Evolutionary conservation across 2,888 invertebrate genomes (phyloP).

Genomic region (Nomada lathburiana): DNA sequence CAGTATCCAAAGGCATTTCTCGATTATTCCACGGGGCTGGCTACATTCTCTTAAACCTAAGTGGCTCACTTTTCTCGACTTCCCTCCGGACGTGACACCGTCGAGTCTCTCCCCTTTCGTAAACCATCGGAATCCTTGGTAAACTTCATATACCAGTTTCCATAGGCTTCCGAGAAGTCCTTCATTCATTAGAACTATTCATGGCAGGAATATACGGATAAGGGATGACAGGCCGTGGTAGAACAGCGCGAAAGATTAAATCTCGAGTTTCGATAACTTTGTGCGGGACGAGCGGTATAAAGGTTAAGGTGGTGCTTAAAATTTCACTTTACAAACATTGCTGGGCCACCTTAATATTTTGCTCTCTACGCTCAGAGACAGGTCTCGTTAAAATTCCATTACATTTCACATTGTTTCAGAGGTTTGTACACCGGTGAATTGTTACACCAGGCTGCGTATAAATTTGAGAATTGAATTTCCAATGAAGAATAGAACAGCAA

Average conservation of each 20-base stretch:
- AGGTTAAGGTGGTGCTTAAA: background rate
- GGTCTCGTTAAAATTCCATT: background rate
- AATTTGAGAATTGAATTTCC: too few species aligned
- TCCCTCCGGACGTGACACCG: constrained; percentile 54
- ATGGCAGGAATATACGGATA: constrained; percentile 3
- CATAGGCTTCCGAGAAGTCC: constrained; percentile 37
- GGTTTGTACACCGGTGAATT: too few species aligned
- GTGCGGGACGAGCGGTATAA: background rate
- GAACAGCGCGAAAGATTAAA: constrained; percentile 22
- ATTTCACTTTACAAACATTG: background rate
- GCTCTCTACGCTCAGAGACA: background rate
- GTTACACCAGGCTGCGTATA: too few species aligned
- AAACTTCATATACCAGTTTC: constrained; percentile 55
- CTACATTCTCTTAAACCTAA: constrained; percentile 68
- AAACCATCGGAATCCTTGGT: constrained; percentile 60
- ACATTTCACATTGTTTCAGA: background rate
- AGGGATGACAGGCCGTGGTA: background rate
- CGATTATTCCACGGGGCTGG: constrained; percentile 61
- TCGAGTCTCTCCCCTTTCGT: constrained; percentile 41
- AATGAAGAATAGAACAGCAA: too few species aligned
- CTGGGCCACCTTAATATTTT: background rate
- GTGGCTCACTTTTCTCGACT: constrained; percentile 63
- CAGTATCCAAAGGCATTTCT: constrained; percentile 64
- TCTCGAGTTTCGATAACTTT: constrained; percentile 24
- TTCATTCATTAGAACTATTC: constrained; percentile 56